A percentile compares a stretch with the other conserved stretches of the same genome.
Conservation (phyloP, 2,113 vertebrate species). For the Ptychochromis oligacanthus region DNA sequence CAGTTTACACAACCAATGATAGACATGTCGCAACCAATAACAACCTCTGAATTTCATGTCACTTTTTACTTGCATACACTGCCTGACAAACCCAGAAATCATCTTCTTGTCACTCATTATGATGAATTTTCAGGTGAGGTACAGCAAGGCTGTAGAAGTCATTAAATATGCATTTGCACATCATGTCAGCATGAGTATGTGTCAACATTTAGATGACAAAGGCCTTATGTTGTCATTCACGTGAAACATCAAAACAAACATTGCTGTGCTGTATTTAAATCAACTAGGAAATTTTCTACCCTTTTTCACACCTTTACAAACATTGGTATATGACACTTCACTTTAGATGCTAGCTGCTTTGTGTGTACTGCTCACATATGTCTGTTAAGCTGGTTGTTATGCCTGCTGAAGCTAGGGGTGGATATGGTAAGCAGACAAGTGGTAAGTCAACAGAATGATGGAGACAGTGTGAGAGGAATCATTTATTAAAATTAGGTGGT, state of each 20-base stretch:
- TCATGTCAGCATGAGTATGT: conserved; percentile 36
- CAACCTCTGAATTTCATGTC: too few species aligned
- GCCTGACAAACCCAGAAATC: background rate
- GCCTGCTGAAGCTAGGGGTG: conserved; percentile 21
- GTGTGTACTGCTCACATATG: background rate
- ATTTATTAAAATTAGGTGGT: too few species aligned
- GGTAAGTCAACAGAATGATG: conserved; percentile 35
- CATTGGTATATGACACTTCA: background rate
- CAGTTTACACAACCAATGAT: background rate
- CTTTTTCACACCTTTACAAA: background rate
- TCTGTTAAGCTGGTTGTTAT: conserved; percentile 33
- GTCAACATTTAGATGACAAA: conserved; percentile 38
- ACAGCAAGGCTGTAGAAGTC: background rate
- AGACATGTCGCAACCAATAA: too few species aligned
- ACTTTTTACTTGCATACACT: background rate
- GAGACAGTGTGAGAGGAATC: conserved; percentile 30
- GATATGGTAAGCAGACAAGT: conserved; percentile 8
- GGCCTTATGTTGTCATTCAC: conserved; percentile 20
- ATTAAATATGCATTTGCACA: conserved; percentile 52
- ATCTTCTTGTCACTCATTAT: background rate
- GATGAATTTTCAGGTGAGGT: background rate
- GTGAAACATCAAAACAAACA: conserved; percentile 31
- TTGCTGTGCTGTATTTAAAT: conserved; percentile 6
- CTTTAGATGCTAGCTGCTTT: background rate
- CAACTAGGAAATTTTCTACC: background rate